A percentile compares a stretch with the other conserved stretches of the same genome.
These are phyloP conservation scores for Hirudo medicinalis DNA, from an alignment of 1,140 invertebrate genomes.

Conservation along the genomic window DNA sequence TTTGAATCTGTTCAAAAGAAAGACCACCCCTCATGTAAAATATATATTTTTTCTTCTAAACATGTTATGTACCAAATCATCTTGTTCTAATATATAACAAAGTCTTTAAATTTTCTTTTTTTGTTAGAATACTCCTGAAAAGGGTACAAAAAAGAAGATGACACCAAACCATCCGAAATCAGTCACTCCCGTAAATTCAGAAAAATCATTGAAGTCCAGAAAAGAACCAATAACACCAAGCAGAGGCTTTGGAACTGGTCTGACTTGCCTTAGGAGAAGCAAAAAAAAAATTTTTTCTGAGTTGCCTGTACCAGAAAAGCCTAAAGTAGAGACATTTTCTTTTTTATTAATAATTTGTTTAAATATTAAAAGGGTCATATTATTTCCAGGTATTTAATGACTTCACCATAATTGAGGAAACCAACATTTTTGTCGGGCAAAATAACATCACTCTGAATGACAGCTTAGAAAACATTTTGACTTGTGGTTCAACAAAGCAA, in stretches of 20 bases:
- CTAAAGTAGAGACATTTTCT: background rate
- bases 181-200: background rate
- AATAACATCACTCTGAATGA: conserved; percentile 12
- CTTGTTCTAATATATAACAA: no score
- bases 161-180: no score
- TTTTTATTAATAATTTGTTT: background rate
- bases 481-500: no score
- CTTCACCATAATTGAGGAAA: conserved; percentile 3
- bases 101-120: background rate
- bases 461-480: background rate
- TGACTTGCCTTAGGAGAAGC: background rate
- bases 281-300: conserved; percentile 7
- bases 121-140: background rate
- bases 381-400: conserved; percentile 7
- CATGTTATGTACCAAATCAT: background rate
- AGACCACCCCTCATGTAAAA: conserved; percentile 3
- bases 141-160: background rate
- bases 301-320: background rate
- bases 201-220: background rate
- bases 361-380: no score
- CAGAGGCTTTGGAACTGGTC: background rate
- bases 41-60: background rate
- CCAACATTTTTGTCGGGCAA: background rate
- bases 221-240: background rate
- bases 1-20: background rate